Base-by-base conservation (phyloP, 2,113 vertebrate genomes). In the Thalassoma bifasciatum region DNA sequence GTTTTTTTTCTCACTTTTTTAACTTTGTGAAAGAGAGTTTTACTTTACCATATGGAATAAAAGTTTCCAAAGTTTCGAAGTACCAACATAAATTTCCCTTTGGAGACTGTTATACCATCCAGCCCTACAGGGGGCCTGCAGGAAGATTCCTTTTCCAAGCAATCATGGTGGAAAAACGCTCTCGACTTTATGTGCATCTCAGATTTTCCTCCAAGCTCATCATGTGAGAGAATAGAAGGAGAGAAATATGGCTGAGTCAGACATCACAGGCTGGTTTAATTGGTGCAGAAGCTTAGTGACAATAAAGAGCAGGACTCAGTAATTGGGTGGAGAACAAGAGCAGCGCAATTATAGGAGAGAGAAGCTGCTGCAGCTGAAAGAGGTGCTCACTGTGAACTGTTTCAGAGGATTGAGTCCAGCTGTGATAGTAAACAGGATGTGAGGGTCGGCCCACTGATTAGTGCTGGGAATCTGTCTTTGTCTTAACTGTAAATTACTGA, bases 221-320 rank as follows among this genome's bases (percentile, higher is more conserved):
- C 72, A 62, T 23, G 3, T 14, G 47, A 11, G 10, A n/a, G 30
- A 34, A 63, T 40, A 19, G 54, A 2, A 68, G 50, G 3, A 17
- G 40, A 50, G 62, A 9, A 53, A 66, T 19, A n/a, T 12, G 44
- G 44, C 44, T 17, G 19, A 47, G 19, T 47, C 44, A 1, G 44
- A 26, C 77, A 34, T 49, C 52, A 69, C 66, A 17, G 53, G 12
- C 9, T 21, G 1, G 51, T 74, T 72, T 72, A 77, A 72, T 77
- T 77, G 77, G 72, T 34, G 47, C 67, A 52, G 50, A 65, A 49
- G 53, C 77, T 70, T 46, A 69, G 64, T 40, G 71, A 64, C 46
- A 56, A 21, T 64, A 23, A 75, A 74, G 56, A 70, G 53, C 1
- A 47, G 44, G 46, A 26, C 47, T 21, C 54, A 53, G 54, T 72